Evolutionary conservation across 2,888 invertebrate genomes (phyloP).

Genomic region (Pammene fasciana): DNA sequence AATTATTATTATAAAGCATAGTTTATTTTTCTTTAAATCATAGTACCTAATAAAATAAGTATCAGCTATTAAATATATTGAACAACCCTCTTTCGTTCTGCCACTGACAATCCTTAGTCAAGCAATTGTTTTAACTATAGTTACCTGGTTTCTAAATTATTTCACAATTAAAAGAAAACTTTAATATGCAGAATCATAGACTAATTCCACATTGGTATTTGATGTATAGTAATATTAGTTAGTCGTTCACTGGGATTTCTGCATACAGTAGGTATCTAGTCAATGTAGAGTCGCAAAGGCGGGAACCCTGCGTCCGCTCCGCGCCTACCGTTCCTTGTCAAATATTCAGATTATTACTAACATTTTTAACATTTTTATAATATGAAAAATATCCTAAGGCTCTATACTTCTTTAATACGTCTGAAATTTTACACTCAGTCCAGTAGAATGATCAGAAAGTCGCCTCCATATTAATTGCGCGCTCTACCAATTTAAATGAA

Average conservation of each 20-base stretch:
- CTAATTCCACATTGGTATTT: neutral
- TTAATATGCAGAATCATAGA: neutral
- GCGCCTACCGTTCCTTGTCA: neutral
- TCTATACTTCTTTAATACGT: neutral
- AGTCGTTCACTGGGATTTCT: neutral
- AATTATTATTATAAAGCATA: too few species aligned
- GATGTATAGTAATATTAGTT: neutral
- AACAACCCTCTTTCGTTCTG: too few species aligned
- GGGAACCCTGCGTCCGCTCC: neutral
- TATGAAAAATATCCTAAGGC: neutral
- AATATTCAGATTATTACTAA: neutral
- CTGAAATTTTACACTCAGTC: neutral
- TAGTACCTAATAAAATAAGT: too few species aligned
- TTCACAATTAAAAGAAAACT: neutral
- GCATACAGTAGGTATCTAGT: neutral
- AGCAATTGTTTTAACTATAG: too few species aligned
- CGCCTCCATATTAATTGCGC: neutral
- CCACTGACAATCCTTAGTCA: too few species aligned
- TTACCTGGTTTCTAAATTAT: neutral
- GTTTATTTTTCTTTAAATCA: too few species aligned
- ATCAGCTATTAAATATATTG: too few species aligned
- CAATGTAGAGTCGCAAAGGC: neutral
- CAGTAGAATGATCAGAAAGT: neutral
- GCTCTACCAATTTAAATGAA: conserved; percentile 14
- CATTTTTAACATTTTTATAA: neutral